Base-by-base conservation (phyloP, 2,888 invertebrate genomes). In the Hedychridium roseum region DNA sequence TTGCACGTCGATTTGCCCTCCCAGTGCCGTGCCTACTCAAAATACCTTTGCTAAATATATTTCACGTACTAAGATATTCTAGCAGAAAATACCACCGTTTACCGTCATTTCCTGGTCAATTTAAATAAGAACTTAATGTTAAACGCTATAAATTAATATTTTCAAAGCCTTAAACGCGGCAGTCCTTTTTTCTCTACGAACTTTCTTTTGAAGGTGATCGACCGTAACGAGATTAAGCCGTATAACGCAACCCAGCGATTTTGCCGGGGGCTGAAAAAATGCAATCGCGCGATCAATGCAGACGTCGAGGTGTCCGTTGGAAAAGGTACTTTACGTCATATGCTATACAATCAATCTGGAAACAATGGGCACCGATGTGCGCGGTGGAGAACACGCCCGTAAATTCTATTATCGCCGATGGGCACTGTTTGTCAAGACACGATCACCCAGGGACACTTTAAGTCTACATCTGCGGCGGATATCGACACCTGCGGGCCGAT, bases 21-120 rank as follows among this genome's bases (percentile, higher is more conserved):
- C 39, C 72, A 74, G 73, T 67, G 57, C 64, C 53, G 73, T 71
- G 62, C 54, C 50, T 56, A 69, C 51, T 35, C 47, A n/a, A n/a
- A n/a, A n/a, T n/a, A n/a, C n/a, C n/a, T n/a, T n/a, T n/a, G n/a
- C n/a, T n/a, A n/a, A n/a, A n/a, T n/a, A n/a, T n/a, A n/a, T n/a
- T n/a, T n/a, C n/a, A n/a, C n/a, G n/a, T n/a, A n/a, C n/a, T n/a
- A n/a, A n/a, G n/a, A n/a, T n/a, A n/a, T n/a, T n/a, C n/a, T n/a
- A n/a, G n/a, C n/a, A n/a, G n/a, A n/a, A n/a, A n/a, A n/a, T n/a
- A n/a, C n/a, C n/a, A n/a, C n/a, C n/a, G n/a, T n/a, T n/a, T n/a
- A n/a, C n/a, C n/a, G n/a, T n/a, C n/a, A n/a, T n/a, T n/a, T n/a
- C n/a, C n/a, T n/a, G n/a, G n/a, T n/a, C n/a, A n/a, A n/a, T n/a